A percentile compares a stretch with the other conserved stretches of the same genome.
phyloP scores from a whole-genome alignment of 1,140 invertebrate genomes.

The Musca vetustissima region DNA sequence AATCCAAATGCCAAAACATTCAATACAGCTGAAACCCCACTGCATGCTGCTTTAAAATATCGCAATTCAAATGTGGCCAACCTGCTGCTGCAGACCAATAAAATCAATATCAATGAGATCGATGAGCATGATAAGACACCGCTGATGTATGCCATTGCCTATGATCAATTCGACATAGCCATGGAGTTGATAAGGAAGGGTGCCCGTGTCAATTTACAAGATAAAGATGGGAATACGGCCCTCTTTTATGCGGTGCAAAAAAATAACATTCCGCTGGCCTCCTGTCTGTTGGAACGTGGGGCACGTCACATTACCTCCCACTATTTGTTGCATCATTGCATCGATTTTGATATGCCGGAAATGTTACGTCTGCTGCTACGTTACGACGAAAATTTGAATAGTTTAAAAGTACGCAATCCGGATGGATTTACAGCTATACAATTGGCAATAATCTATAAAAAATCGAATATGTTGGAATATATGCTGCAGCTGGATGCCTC shows the following conservation, averaged over 20 bases:
- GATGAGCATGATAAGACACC: slow-evolving; percentile 62
- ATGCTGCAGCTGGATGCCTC: slow-evolving; percentile 56
- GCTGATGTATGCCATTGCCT: slow-evolving; percentile 59
- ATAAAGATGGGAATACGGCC: slow-evolving; percentile 60
- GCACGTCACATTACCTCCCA: slow-evolving; percentile 62
- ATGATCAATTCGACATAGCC: slow-evolving; percentile 57
- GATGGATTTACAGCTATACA: slow-evolving; percentile 65
- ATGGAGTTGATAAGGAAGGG: slow-evolving; percentile 58
- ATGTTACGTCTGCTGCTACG: slow-evolving; percentile 58
- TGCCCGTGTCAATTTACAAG: slow-evolving; percentile 63
- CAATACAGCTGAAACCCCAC: slow-evolving; percentile 45
- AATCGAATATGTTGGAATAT: slow-evolving; percentile 58
- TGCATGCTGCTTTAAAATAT: slow-evolving; percentile 46
- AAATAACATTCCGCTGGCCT: slow-evolving; percentile 54
- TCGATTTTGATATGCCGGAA: slow-evolving; percentile 57
- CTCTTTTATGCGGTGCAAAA: slow-evolving; percentile 61
- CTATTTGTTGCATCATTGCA: slow-evolving; percentile 62
- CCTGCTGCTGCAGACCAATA: slow-evolving; percentile 61
- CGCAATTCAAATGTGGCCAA: slow-evolving; percentile 58
- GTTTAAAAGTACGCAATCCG: slow-evolving; percentile 59
- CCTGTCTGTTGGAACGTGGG: slow-evolving; percentile 58
- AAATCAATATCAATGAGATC: slow-evolving; percentile 60
- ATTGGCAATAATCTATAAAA: slow-evolving; percentile 61
- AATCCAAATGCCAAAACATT: slow-evolving; percentile 48
- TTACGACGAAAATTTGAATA: slow-evolving; percentile 38